Evolutionary conservation across 2,113 vertebrate genomes (phyloP), one percentile per base, ranked within the genome.

Genomic region (Muscicapa adusta): DNA sequence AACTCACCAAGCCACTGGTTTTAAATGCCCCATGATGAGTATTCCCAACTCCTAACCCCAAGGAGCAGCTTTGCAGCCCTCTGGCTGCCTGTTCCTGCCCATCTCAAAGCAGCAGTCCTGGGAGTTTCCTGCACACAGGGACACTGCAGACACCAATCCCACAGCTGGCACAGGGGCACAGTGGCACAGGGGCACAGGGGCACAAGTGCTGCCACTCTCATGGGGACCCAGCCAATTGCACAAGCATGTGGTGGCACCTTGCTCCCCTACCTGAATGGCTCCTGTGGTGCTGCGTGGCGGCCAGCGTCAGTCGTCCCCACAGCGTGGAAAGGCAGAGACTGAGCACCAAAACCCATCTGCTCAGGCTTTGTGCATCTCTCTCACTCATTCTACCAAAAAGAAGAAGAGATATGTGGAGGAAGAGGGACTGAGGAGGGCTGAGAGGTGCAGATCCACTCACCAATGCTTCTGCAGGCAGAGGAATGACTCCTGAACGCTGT

Each of bases 241-340:
- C 40, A 29, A 16, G 36, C 18, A 12, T 1, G 4, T 0, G n/a
- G 33, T 1, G 43, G 75, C 81, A 43, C 0, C 2, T 19, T 0
- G 0, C 16, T 63, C 31, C 33, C 97, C 73, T 98, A 99, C 98
- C 98, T 97, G 98, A 97, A 97, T 99, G 98, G 97, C 98, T 99
- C 94, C 98, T 98, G 97, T 99, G 97, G 4, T 99, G 97, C 17
- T 97, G 98, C 38, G 97, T 97, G 57, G 98, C 98, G 65, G 98
- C 98, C 85, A 97, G 97, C 22, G 97, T 98, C 97, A 99, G 97
- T 92, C 98, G 98, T 97, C 98, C 98, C 98, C 98, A 98, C 72
- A 99, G 97, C 34, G 97, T 98, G 97, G 98, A 97, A 97, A 99
- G 97, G 97, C 98, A 99, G 96, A 99, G 94, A 94, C 98, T 97